Percentiles rank a stretch among this genome's conserved stretches.
These are phyloP conservation scores for Eubasilissa regina DNA, from an alignment of 1,140 invertebrate species.

Conservation along the genomic window DNA sequence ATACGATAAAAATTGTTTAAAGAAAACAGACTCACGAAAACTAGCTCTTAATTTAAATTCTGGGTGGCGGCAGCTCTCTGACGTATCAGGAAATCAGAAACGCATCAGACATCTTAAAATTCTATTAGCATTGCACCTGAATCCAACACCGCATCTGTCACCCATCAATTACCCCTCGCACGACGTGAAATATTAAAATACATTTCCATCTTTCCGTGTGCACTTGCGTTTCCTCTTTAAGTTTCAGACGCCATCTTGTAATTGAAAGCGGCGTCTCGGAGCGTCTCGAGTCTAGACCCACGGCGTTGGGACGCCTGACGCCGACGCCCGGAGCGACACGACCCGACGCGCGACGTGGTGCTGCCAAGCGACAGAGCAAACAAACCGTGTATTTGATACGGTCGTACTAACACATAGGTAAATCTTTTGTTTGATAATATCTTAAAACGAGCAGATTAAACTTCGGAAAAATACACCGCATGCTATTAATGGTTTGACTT, in stretches of 20 bases:
- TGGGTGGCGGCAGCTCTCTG: no score
- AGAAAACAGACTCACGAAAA: no score
- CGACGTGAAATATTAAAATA: constrained; percentile 34
- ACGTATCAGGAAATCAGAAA: constrained; percentile 8
- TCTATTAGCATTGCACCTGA: background rate
- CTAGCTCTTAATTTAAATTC: no score
- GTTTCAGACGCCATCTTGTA: constrained; percentile 20
- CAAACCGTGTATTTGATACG: no score
- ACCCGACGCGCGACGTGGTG: background rate
- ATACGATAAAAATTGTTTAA: no score
- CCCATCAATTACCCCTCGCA: constrained; percentile 24
- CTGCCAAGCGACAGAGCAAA: no score
- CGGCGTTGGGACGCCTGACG: constrained; percentile 12
- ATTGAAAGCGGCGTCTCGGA: constrained; percentile 31
- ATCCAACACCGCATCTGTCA: constrained; percentile 14
- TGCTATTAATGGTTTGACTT: no score
- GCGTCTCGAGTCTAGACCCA: constrained; percentile 34
- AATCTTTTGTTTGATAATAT: no score
- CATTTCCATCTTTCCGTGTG: constrained; percentile 21
- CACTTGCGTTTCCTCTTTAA: background rate
- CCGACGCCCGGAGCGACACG: constrained; percentile 3
- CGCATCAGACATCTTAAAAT: background rate
- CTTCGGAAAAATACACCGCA: no score
- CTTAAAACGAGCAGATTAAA: no score
- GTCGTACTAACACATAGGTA: no score